These are phyloP conservation scores for Setipinna tenuifilis DNA, from an alignment of 2,797 vertebrate species.

Conservation along the genomic window DNA sequence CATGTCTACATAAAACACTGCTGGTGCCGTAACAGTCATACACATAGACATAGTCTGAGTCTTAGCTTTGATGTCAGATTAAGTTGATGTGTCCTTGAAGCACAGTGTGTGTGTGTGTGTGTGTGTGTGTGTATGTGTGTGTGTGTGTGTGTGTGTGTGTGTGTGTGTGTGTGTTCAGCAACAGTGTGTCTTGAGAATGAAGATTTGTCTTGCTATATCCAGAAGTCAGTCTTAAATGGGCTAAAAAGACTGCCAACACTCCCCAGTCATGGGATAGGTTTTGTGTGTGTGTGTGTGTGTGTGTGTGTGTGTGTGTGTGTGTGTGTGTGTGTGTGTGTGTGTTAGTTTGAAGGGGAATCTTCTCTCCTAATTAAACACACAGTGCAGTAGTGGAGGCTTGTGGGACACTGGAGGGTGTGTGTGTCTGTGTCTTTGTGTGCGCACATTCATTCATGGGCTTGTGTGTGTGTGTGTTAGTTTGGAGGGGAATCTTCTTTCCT, in stretches of 20 bases:
- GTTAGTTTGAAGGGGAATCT: not conserved
- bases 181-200: not conserved
- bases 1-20: too few species aligned
- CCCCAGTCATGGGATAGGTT: not conserved
- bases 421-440: slow-evolving; percentile 1
- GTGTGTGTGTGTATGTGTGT: too few species aligned
- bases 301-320: not conserved
- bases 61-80: too few species aligned
- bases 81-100: too few species aligned
- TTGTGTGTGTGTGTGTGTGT: slow-evolving; percentile 6
- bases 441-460: not conserved
- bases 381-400: not conserved
- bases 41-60: too few species aligned
- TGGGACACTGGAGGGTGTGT: not conserved
- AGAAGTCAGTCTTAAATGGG: not conserved
- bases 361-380: slow-evolving; percentile 3
- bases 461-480: not conserved
- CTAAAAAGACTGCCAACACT: not conserved
- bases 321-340: not conserved
- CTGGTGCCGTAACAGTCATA: too few species aligned
- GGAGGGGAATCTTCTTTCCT: not conserved
- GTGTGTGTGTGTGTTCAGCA: not conserved
- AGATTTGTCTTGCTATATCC: not conserved
- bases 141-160: too few species aligned
- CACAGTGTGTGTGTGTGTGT: too few species aligned